Conservation (phyloP, 2,888 invertebrate genomes). For the Xestia sexstrigata region DNA sequence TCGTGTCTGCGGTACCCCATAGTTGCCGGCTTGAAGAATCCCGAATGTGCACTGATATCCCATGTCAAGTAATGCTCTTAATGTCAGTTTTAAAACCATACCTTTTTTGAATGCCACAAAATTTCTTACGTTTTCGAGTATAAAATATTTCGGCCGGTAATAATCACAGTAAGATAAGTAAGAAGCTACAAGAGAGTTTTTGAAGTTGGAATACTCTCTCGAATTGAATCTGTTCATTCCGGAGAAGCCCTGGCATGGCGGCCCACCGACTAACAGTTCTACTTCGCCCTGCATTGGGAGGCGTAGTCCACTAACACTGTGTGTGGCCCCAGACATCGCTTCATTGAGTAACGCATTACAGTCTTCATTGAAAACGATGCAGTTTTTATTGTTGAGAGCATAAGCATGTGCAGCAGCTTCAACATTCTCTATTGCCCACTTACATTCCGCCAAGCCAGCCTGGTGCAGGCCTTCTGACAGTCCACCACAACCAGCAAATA, state of each 20-base stretch:
- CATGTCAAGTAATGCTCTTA: slow-evolving; percentile 94
- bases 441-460: slow-evolving; percentile 92
- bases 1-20: slow-evolving; percentile 96
- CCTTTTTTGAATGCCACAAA: slow-evolving; percentile 95
- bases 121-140: slow-evolving; percentile 96
- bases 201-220: slow-evolving; percentile 95
- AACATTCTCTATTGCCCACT: slow-evolving; percentile 96
- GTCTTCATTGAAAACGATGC: slow-evolving; percentile 95
- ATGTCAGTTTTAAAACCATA: slow-evolving; percentile 95
- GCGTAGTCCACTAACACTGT: slow-evolving; percentile 87
- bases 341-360: slow-evolving; percentile 93
- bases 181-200: slow-evolving; percentile 95
- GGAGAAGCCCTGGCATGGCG: slow-evolving; percentile 97
- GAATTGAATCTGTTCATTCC: slow-evolving; percentile 97
- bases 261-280: slow-evolving; percentile 96
- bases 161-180: slow-evolving; percentile 96
- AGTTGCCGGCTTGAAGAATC: slow-evolving; percentile 96
- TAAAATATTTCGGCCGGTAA: slow-evolving; percentile 95
- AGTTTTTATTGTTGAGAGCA: slow-evolving; percentile 93
- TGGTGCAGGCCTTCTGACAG: slow-evolving; percentile 94
- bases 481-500: slow-evolving; percentile 97
- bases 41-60: slow-evolving; percentile 97
- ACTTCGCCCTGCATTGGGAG: slow-evolving; percentile 95
- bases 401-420: slow-evolving; percentile 95
- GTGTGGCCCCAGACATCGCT: slow-evolving; percentile 92